Conservation (phyloP, 2,113 vertebrate species). For the Platichthys flesus region DNA sequence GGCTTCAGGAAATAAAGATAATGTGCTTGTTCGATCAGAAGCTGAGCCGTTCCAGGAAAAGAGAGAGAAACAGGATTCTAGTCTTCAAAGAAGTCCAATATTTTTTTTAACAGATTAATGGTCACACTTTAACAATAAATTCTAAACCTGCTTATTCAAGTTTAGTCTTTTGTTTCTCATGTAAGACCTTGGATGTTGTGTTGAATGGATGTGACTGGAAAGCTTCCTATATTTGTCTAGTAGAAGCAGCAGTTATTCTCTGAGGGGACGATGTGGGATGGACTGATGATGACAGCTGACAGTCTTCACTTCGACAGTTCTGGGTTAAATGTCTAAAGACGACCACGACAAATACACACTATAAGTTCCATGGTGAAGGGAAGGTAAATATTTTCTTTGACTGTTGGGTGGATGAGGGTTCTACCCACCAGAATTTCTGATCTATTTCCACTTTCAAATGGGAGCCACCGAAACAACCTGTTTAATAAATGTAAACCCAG, state of each 20-base stretch:
- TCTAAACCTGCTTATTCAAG: not conserved
- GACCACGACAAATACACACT: slow-evolving; percentile 10
- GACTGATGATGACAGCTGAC: slow-evolving; percentile 44
- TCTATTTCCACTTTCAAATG: no score
- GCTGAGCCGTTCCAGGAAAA: not conserved
- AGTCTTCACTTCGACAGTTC: slow-evolving; percentile 54
- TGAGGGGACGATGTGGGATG: slow-evolving; percentile 53
- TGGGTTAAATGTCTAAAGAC: slow-evolving; percentile 50
- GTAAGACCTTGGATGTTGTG: slow-evolving; percentile 2
- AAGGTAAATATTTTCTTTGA: no score
- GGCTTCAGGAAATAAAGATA: not conserved
- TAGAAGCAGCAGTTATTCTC: slow-evolving; percentile 27
- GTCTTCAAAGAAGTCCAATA: not conserved
- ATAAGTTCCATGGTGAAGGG: not conserved
- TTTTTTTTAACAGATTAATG: not conserved
- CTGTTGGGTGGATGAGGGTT: no score
- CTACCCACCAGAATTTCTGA: no score
- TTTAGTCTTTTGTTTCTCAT: not conserved
- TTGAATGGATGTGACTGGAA: slow-evolving; percentile 24
- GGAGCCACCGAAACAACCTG: no score
- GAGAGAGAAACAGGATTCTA: no score
- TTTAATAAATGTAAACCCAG: no score
- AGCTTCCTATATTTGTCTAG: slow-evolving; percentile 16
- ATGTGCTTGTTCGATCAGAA: not conserved
- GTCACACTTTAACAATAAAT: not conserved